Conservation (phyloP, 1,140 invertebrate species). For the Euschistus heros region DNA sequence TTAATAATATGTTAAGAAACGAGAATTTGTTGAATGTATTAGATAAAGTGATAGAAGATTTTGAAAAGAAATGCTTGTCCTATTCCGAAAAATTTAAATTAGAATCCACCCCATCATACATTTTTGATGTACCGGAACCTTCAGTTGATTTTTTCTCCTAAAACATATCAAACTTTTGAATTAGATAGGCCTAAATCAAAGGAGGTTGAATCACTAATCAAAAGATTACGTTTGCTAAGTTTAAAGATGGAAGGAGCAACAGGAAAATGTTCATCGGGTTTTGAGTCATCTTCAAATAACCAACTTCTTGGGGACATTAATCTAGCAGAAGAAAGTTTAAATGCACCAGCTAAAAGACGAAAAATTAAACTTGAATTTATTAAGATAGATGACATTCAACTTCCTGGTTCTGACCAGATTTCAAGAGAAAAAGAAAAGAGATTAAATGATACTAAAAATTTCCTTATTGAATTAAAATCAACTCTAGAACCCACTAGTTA, state of each 20-base stretch:
- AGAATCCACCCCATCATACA: not conserved
- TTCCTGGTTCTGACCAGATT: not conserved
- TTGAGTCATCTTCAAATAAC: no score
- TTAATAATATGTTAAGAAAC: not conserved
- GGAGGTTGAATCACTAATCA: no score
- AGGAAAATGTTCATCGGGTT: no score
- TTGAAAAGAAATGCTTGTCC: not conserved
- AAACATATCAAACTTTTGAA: no score
- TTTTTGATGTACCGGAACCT: not conserved
- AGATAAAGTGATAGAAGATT: not conserved
- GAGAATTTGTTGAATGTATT: not conserved
- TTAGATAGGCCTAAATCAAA: no score
- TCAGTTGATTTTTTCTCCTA: no score
- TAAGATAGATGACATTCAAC: not conserved
- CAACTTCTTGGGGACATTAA: no score
- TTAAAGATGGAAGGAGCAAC: no score
- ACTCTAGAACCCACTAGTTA: not conserved
- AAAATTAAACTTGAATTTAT: not conserved
- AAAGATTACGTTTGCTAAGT: no score
- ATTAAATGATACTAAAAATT: slow-evolving; percentile 18
- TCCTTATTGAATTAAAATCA: slow-evolving; percentile 13
- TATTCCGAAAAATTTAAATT: not conserved
- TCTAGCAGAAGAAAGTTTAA: not conserved
- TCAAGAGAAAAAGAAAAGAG: slow-evolving; percentile 12
- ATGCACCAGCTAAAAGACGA: not conserved